Conservation (phyloP, 2,888 invertebrate species). For the Bombylius major region DNA sequence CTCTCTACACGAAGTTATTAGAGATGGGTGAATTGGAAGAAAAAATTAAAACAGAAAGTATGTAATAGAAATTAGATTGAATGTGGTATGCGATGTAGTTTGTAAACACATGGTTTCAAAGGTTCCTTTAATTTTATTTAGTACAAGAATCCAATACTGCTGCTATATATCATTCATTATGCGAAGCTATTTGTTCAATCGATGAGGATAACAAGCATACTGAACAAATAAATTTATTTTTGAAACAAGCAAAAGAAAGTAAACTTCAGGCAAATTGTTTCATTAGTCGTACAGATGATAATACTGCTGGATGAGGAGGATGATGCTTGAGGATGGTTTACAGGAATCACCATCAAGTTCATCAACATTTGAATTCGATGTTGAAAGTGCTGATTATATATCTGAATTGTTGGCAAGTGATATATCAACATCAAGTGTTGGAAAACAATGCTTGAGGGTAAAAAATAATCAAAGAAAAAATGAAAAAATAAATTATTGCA, state of each 20-base stretch:
- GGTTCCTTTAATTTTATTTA: not conserved
- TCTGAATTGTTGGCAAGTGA: constrained; percentile 48
- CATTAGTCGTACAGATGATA: constrained; percentile 33
- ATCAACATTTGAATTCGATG: constrained; percentile 30
- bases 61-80: not conserved
- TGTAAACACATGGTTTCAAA: too few species aligned
- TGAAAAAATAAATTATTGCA: not conserved
- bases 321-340: constrained; percentile 19
- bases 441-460: constrained; percentile 43
- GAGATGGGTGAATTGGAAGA: constrained; percentile 35
- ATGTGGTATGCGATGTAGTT: not conserved
- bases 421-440: constrained; percentile 46
- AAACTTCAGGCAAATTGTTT: constrained; percentile 24
- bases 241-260: constrained; percentile 41
- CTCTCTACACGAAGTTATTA: constrained; percentile 53
- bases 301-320: constrained; percentile 25
- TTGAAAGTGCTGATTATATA: constrained; percentile 39
- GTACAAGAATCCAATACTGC: constrained; percentile 19
- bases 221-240: constrained; percentile 52
- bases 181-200: constrained; percentile 65
- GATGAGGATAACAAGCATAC: constrained; percentile 72
- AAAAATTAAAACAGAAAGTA: constrained; percentile 12
- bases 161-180: constrained; percentile 54
- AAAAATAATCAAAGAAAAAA: not conserved
- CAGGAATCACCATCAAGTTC: constrained; percentile 22